Base-by-base conservation (phyloP, 2,888 invertebrate species). In the Unio pictorum region DNA sequence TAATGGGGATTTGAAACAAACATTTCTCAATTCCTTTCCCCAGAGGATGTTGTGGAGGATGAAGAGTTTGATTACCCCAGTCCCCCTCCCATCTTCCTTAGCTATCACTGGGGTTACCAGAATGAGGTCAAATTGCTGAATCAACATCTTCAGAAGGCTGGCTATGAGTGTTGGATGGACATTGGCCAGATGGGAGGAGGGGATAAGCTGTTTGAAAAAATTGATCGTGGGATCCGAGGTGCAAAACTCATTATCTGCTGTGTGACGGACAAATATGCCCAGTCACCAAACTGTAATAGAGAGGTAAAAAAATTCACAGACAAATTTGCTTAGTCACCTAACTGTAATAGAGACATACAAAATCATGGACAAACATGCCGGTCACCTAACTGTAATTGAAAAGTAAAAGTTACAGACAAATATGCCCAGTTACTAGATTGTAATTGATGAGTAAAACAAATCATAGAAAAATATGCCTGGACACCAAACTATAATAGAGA, bases 141-240 rank as follows among this genome's bases (percentile, higher is more conserved):
- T 58, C 79, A 85, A 23, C 88, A 89, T 70, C 80, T 88, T 64
- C 34, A 34, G 8, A 34, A 34, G 8, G 34, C 34, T 4, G 88
- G 88, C 18, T 88, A 82, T 71, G 78, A 80, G 56, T 86, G 87
- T 71, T 89, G 89, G 89, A 84, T 89, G 85, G 89, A 89, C 74
- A 83, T 87, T 62, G 89, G 89, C 56, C 88, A 89, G 75, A 89
- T 89, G 89, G 89, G 89, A 23, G 89, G 89, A 1, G 89, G 89
- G n/a, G 89, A 89, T 74, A 89, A 88, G 70, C 78, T 88, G 60
- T 88, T 85, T 74, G 82, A 82, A 61, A 88, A 88, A 71, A 89
- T 89, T 57, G 89, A 89, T 75, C 68, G 73, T 20, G 89, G 89
- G 7, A 85, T 89, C 4, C 28, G 77, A 26, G 77, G 56, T 67